Evolutionary conservation across 2,797 vertebrate genomes (phyloP).

Genomic region (Catharus ustulatus): DNA sequence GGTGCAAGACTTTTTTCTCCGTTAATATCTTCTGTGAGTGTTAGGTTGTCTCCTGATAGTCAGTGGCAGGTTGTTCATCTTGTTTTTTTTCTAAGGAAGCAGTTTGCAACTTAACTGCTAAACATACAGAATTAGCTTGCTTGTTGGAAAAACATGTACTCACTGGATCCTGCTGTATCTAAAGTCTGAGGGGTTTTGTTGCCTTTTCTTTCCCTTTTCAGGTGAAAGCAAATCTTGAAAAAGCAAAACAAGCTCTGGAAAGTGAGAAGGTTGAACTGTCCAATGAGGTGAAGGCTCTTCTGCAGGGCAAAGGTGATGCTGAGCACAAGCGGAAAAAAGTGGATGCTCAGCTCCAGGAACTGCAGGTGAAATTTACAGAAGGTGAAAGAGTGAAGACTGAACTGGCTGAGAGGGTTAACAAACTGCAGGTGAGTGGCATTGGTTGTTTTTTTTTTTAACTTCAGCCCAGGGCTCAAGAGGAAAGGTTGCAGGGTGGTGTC

Average conservation of each 20-base stretch:
- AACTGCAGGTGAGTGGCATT: slow-evolving; percentile 85
- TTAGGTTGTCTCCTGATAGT: neutral
- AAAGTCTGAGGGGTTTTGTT: neutral
- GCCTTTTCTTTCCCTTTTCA: slow-evolving; percentile 30
- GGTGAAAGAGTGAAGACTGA: slow-evolving; percentile 87
- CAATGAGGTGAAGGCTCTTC: slow-evolving; percentile 90
- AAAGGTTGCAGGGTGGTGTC: neutral
- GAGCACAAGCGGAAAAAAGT: slow-evolving; percentile 95
- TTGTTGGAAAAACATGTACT: neutral
- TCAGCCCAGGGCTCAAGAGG: neutral
- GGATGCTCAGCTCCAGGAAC: slow-evolving; percentile 88
- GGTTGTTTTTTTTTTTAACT: neutral
- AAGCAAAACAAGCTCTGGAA: slow-evolving; percentile 93
- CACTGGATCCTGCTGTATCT: neutral
- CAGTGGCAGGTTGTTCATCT: neutral
- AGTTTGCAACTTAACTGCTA: neutral
- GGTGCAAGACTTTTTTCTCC: neutral
- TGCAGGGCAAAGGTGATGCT: slow-evolving; percentile 90
- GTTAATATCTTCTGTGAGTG: neutral
- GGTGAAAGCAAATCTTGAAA: slow-evolving; percentile 95
- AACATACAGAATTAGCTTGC: neutral
- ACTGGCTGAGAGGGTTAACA: slow-evolving; percentile 84
- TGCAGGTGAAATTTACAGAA: slow-evolving; percentile 89
- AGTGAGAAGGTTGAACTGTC: slow-evolving; percentile 89
- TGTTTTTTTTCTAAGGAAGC: neutral